Base-by-base conservation (phyloP, 2,113 vertebrate genomes). In the Haemorhous mexicanus region DNA sequence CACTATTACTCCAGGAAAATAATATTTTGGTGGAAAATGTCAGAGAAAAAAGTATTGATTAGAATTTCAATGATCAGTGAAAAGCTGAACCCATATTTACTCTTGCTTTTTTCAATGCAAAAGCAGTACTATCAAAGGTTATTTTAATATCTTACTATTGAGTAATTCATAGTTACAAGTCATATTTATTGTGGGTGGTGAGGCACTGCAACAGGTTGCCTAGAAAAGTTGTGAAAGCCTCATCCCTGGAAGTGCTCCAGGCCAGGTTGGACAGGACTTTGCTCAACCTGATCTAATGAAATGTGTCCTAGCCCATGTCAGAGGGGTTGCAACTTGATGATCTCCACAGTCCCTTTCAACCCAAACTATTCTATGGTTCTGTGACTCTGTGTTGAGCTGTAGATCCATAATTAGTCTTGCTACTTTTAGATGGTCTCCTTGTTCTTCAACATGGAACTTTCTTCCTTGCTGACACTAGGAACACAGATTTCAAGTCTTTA, bases 251-350 rank as follows among this genome's bases (percentile, higher is more conserved):
- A 69, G 14, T 19, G 30, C 22, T 62, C n/a, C 47, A 41, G 30
- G 39, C 26, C 41, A 41, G 30, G 15, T 2, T 69, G 55, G 30
- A 27, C 10, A 12, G 14, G 11, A 39, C 11, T 68, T 61, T 30
- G 53, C 62, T 17, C 4, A 32, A 19, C 9, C 11, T 6, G 3
- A 10, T 55, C n/a, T 41, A 69, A n/a, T 19, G 30, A n/a, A 46
- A 32, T 7, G 3, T 16, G 9, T 41, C 17, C 30, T 8, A 55
- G 21, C 2, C 47, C 21, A 23, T 16, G 30, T 12, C 20, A n/a
- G 2, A 10, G 5, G 4, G 2, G 0, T 12, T 62, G 39, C 8
- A 62, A 35, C 13, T 11, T 6, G 2, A 9, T 22, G 9, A 23
- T 3, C 14, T 76, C 28, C 55, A 22, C 32, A 5, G 41, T 27